Conservation (phyloP, 2,797 vertebrate genomes). For the Sciaenops ocellatus region DNA sequence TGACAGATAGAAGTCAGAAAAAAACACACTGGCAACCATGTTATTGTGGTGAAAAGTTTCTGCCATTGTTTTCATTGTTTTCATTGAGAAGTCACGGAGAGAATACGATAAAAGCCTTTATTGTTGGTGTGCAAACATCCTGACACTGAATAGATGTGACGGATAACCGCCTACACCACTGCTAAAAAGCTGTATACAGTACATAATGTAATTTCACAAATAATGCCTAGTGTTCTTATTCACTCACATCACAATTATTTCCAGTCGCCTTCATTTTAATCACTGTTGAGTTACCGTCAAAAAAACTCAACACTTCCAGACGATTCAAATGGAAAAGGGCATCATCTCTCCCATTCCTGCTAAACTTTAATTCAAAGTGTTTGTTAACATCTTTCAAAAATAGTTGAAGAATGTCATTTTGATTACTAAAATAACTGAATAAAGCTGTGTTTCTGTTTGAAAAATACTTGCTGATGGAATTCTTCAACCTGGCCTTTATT, state of each 20-base stretch:
- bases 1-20: slow-evolving; percentile 56
- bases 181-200: neutral
- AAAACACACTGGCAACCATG: slow-evolving; percentile 17
- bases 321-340: neutral
- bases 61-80: slow-evolving; percentile 23
- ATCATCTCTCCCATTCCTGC: neutral
- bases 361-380: neutral
- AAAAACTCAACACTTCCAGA: neutral
- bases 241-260: neutral
- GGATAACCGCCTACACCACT: neutral
- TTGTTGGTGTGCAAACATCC: neutral
- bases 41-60: slow-evolving; percentile 8
- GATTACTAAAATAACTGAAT: neutral
- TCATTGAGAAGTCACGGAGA: neutral
- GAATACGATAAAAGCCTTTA: slow-evolving; percentile 11
- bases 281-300: neutral
- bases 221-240: neutral
- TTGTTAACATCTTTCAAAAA: neutral
- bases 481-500: neutral
- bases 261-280: neutral
- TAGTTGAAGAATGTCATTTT: too few species aligned
- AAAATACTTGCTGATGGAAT: neutral
- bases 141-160: neutral
- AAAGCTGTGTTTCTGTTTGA: neutral
- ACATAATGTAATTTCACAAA: neutral